Evolutionary conservation across 2,888 invertebrate genomes (phyloP).

Genomic region (Trichogramma dendrolimi): DNA sequence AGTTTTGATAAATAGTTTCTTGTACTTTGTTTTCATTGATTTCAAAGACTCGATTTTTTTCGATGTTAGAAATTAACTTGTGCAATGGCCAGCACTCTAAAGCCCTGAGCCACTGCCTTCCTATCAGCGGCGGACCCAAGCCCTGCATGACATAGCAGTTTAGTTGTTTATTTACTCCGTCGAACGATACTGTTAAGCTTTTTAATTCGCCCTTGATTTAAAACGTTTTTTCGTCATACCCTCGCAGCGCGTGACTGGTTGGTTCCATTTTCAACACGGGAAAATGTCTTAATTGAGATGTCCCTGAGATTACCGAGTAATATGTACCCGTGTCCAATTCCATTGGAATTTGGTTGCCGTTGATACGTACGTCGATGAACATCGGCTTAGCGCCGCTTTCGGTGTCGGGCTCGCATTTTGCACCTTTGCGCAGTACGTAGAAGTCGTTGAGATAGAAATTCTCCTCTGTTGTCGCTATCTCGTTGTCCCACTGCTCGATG

Average conservation of each 20-base stretch:
- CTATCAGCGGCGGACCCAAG: constrained; percentile 31
- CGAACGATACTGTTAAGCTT: constrained; percentile 23
- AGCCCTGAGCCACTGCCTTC: constrained; percentile 33
- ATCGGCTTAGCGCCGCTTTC: constrained; percentile 18
- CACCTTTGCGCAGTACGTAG: too few relatives aligned
- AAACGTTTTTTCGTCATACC: constrained; percentile 16
- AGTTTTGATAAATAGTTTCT: neutral
- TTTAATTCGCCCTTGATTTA: constrained; percentile 17
- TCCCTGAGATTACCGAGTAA: constrained; percentile 19
- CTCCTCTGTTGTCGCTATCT: too few relatives aligned
- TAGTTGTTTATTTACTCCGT: constrained; percentile 9
- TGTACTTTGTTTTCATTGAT: neutral
- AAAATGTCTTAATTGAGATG: constrained; percentile 13
- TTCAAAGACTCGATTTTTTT: too few relatives aligned
- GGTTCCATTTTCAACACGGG: neutral
- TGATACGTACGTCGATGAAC: constrained; percentile 17
- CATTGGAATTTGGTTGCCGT: constrained; percentile 19
- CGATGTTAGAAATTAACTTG: neutral
- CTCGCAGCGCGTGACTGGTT: constrained; percentile 12
- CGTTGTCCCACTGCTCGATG: neutral
- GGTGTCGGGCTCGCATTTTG: neutral
- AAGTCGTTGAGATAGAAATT: too few relatives aligned
- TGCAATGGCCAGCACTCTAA: constrained; percentile 29
- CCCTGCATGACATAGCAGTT: constrained; percentile 22
- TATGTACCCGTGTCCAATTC: constrained; percentile 31